A percentile compares a stretch with the other conserved stretches of the same genome.
phyloP scores from a whole-genome alignment of 1,140 invertebrate genomes.

The Eriocheir sinensis region DNA sequence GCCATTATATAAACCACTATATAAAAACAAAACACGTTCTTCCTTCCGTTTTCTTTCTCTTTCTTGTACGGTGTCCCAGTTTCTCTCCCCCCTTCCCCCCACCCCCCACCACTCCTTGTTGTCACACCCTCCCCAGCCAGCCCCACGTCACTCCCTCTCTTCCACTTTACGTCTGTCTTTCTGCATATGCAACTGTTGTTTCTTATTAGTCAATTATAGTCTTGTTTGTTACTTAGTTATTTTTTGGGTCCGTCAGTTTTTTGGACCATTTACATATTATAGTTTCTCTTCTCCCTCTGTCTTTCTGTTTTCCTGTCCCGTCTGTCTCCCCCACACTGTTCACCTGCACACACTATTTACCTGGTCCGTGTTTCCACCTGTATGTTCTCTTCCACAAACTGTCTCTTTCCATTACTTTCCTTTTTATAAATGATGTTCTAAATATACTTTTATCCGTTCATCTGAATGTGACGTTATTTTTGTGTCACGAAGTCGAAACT shows the following conservation, averaged over 20 bases:
- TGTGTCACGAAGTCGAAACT: too few species aligned
- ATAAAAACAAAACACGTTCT: constrained; percentile 49
- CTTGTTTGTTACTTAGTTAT: not conserved
- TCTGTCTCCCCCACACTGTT: not conserved
- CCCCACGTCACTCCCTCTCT: too few species aligned
- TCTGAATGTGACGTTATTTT: too few species aligned
- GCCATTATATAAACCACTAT: constrained; percentile 42
- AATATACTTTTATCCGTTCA: not conserved
- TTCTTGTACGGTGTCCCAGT: not conserved
- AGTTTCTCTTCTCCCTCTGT: not conserved
- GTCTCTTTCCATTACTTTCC: not conserved
- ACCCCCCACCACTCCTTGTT: too few species aligned
- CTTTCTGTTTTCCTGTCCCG: not conserved
- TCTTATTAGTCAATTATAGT: not conserved
- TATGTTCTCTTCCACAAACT: not conserved
- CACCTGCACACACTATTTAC: not conserved
- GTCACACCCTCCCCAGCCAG: too few species aligned
- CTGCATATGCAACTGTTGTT: not conserved
- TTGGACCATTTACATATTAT: too few species aligned
- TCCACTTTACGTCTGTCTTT: not conserved
- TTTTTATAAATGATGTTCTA: not conserved
- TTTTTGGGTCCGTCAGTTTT: not conserved
- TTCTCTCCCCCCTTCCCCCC: too few species aligned
- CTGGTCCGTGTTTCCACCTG: not conserved
- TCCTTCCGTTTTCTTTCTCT: constrained; percentile 75